Evolutionary conservation across 2,888 invertebrate species (phyloP), one percentile per base, ranked within the genome.

Genomic region (Malachius bipustulatus): DNA sequence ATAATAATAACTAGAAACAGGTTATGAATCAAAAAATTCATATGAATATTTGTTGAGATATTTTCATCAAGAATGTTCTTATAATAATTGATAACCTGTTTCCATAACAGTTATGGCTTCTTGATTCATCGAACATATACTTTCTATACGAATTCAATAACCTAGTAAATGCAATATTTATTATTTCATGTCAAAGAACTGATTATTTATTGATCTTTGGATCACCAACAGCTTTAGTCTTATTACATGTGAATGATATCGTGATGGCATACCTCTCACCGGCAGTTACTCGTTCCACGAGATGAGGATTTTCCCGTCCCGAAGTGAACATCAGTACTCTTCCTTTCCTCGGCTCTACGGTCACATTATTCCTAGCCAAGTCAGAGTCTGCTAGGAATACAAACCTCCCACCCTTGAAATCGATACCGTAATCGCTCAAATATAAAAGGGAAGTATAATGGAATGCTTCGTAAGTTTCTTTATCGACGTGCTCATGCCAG

Each of bases 401-500:
- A 59, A 90, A 85, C 52, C 84, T 66, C 13, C 90, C 90, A 13
- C 89, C 89, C 54, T 75, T 64, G 53, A 88, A 90, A 56, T 90
- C 84, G 37, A 67, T 63, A 10, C 68, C 71, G 52, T 74, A 84
- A 57, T 85, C 80, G 37, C 70, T 75, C 35, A 91, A 65, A 59
- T 89, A 90, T 1, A 90, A 61, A 10, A 90, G 61, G 4, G 87
- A 78, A 12, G 90, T 89, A 53, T 83, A 91, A 58, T 88, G 85
- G 56, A 88, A 89, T 38, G 84, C 78, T 54, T 80, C 75, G 52
- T 88, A 88, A 0, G 85, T 83, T 64, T 85, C 87, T 70, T 87
- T 85, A 60, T 90, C 89, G 26, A 87, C 73, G 66, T 89, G 88
- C 11, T 77, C 72, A 63, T 85, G 84, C 89, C 89, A 90, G 59